A percentile compares a stretch with the other conserved stretches of the same genome.
These are phyloP conservation scores for Colaptes auratus DNA, from an alignment of 2,113 vertebrate species.

Conservation along the genomic window DNA sequence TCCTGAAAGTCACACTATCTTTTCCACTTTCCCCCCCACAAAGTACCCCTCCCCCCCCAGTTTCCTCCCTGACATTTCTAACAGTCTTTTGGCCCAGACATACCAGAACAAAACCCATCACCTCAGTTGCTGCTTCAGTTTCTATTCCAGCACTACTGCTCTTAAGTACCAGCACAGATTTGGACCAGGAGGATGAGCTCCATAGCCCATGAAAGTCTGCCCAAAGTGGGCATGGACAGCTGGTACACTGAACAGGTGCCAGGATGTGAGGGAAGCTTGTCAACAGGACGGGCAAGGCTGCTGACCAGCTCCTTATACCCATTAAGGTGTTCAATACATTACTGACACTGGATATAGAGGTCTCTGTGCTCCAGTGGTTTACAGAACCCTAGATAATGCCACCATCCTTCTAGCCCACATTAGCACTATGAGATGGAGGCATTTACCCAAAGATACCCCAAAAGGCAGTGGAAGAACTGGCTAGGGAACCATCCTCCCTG, in stretches of 20 bases:
- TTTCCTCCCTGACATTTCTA: neutral
- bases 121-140: neutral
- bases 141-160: neutral
- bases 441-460: neutral
- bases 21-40: too few species aligned
- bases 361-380: neutral
- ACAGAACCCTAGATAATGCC: neutral
- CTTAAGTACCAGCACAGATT: accelerated
- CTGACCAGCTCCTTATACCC: accelerated
- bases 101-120: neutral
- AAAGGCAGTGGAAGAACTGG: neutral
- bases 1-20: neutral
- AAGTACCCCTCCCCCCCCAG: too few species aligned
- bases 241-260: neutral
- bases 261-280: neutral
- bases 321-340: accelerated
- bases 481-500: neutral
- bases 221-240: neutral
- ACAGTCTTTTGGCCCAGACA: neutral
- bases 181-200: accelerated
- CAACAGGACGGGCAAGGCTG: neutral
- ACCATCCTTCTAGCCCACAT: neutral
- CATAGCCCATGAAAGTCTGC: neutral
- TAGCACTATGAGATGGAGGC: neutral
- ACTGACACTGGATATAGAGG: neutral